A percentile compares a stretch with the other conserved stretches of the same genome.
Conservation (phyloP, 2,113 vertebrate genomes). For the Pipra filicauda region DNA sequence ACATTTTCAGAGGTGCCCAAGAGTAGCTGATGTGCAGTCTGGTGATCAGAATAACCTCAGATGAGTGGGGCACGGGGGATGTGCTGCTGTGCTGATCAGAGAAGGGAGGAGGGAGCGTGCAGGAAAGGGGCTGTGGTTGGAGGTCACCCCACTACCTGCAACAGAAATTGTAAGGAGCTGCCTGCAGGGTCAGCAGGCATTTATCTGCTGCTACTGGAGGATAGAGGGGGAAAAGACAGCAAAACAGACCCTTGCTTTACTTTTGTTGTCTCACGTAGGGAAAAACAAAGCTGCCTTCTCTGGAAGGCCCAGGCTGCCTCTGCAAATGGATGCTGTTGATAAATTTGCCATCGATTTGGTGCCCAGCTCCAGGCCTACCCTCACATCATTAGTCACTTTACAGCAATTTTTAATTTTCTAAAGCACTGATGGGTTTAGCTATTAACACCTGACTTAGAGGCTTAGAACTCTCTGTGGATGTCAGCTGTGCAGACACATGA, state of each 20-base stretch:
- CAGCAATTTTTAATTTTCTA: background rate
- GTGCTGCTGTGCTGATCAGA: background rate
- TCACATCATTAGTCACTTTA: background rate
- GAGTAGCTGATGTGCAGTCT: background rate
- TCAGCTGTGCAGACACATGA: conserved; percentile 40
- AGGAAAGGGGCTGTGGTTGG: background rate
- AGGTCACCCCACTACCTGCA: too few relatives aligned
- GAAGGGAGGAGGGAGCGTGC: background rate
- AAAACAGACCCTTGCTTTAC: background rate
- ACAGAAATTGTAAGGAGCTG: background rate
- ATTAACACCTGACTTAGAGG: conserved; percentile 16
- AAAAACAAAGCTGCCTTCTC: background rate
- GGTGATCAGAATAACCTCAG: background rate
- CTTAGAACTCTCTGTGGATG: background rate
- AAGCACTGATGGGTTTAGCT: conserved; percentile 5
- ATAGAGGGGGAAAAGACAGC: background rate
- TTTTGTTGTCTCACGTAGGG: background rate
- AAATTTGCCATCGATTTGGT: background rate
- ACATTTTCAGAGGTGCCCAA: background rate
- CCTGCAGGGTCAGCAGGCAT: background rate
- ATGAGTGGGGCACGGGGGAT: background rate
- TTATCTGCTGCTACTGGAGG: background rate
- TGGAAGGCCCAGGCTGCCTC: background rate
- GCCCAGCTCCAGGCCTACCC: background rate
- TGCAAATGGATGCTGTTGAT: background rate